These are phyloP conservation scores for Muscicapa adusta DNA, from an alignment of 2,113 vertebrate species.

Conservation along the genomic window DNA sequence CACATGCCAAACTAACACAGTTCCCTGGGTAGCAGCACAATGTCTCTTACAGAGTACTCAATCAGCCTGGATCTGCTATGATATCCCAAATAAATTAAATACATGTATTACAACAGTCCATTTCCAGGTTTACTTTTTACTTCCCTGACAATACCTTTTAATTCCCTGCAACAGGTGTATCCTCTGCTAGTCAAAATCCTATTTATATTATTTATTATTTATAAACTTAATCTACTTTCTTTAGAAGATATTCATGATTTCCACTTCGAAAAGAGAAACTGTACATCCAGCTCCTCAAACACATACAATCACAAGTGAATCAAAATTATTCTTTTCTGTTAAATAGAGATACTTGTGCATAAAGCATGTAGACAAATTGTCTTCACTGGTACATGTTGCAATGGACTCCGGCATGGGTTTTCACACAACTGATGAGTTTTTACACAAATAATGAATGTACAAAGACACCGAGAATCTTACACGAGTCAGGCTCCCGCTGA, in stretches of 20 bases:
- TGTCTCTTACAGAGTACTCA: not conserved
- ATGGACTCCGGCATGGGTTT: not conserved
- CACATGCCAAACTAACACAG: not conserved
- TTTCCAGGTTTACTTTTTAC: not conserved
- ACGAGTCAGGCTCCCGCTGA: not conserved
- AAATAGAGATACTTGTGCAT: not conserved
- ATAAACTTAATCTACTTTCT: not conserved
- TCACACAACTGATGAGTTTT: not conserved
- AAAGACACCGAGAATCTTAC: not conserved
- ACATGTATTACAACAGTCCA: not conserved
- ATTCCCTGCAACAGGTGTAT: not conserved
- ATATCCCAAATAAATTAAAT: not conserved
- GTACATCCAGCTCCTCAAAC: not conserved
- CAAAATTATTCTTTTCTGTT: not conserved
- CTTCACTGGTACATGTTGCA: not conserved
- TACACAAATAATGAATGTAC: not conserved
- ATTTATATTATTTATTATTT: not conserved
- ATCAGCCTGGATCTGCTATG: not conserved
- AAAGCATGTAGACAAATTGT: not conserved
- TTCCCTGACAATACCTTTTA: not conserved
- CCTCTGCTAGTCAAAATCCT: not conserved
- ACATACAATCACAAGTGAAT: not conserved
- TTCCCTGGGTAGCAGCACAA: not conserved
- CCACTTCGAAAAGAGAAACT: not conserved
- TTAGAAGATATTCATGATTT: not conserved